Conservation (phyloP, 1,140 invertebrate species). For the Vollenhovia emeryi region DNA sequence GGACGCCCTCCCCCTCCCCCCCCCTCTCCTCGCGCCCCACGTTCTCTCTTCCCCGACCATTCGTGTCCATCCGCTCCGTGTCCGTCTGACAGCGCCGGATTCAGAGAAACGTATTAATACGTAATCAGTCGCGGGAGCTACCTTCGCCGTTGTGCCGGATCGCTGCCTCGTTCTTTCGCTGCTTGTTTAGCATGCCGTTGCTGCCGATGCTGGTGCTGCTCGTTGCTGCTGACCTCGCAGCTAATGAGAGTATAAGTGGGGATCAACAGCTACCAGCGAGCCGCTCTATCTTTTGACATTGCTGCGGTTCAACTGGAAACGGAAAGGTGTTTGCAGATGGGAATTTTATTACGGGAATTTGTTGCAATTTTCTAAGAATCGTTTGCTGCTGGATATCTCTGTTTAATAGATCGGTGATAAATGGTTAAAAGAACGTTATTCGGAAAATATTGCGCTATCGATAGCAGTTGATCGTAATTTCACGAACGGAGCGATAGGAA, state of each 20-base stretch:
- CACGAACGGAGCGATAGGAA: background rate
- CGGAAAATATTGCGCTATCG: background rate
- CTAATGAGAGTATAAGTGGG: conserved; percentile 65
- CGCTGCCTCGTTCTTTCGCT: conserved; percentile 65
- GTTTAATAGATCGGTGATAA: background rate
- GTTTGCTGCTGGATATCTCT: background rate
- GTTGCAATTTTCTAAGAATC: background rate
- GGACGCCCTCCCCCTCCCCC: conserved; percentile 47
- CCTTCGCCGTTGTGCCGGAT: conserved; percentile 59
- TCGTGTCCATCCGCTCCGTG: conserved; percentile 59
- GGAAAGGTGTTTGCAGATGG: background rate
- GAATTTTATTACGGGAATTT: conserved; percentile 27
- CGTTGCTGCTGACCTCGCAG: conserved; percentile 57
- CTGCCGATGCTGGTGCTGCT: conserved; percentile 58
- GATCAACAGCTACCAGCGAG: conserved; percentile 27
- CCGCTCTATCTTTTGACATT: conserved; percentile 34
- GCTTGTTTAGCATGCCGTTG: conserved; percentile 69
- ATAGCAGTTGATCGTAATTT: background rate
- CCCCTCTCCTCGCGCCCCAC: background rate
- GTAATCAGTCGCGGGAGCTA: conserved; percentile 73
- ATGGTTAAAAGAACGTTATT: background rate
- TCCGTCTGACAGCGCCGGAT: conserved; percentile 71
- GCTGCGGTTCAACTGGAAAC: background rate
- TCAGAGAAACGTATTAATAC: conserved; percentile 77
- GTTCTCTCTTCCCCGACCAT: conserved; percentile 27